phyloP scores from a whole-genome alignment of 2,797 vertebrate genomes.

The Luscinia luscinia region DNA sequence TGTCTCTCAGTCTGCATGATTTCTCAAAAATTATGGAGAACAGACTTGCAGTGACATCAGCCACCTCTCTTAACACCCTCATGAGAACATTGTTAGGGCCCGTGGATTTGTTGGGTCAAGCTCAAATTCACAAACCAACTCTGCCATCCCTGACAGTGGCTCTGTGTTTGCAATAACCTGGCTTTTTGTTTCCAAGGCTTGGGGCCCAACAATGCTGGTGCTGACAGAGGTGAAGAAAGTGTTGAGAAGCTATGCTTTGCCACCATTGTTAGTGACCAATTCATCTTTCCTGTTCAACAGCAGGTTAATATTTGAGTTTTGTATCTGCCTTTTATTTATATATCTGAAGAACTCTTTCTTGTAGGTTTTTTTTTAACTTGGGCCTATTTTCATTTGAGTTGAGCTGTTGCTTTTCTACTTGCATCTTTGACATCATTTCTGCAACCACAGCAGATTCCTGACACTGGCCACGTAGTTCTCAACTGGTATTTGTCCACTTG shows the following conservation, averaged over 20 bases:
- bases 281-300: background rate
- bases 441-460: too few species aligned
- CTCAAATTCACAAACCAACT: background rate
- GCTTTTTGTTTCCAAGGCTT: background rate
- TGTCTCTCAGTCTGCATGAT: background rate
- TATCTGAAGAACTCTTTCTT: background rate
- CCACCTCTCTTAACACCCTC: background rate
- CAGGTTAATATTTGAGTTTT: background rate
- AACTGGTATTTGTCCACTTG: too few species aligned
- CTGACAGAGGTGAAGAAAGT: background rate
- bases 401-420: too few species aligned
- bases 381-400: too few species aligned
- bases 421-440: too few species aligned
- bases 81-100: background rate
- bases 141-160: background rate
- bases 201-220: background rate
- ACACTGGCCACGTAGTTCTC: too few species aligned
- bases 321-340: background rate
- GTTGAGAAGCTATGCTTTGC: background rate
- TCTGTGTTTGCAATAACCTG: background rate
- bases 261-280: background rate
- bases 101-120: background rate
- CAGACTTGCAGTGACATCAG: background rate
- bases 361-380: too few species aligned
- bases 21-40: background rate